Evolutionary conservation across 2,113 vertebrate genomes (phyloP).

Genomic region (Tragulus kanchil): DNA sequence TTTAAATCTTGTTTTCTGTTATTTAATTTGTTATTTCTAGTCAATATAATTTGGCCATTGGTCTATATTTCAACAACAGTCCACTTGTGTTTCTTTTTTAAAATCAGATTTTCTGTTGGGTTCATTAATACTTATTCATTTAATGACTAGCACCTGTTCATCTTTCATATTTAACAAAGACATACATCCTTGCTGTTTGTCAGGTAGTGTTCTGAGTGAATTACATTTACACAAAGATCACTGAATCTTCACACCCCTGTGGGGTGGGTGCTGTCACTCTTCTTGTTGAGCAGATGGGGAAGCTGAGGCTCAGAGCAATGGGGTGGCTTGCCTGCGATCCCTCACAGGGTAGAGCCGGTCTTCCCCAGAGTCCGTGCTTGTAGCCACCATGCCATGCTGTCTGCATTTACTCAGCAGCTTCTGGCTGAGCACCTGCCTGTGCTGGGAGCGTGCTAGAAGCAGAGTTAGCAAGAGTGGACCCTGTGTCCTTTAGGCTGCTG

Average conservation of each 20-base stretch:
- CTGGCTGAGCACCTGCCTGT: background rate
- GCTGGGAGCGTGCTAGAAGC: background rate
- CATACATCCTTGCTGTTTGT: background rate
- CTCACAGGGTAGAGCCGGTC: background rate
- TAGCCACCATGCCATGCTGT: background rate
- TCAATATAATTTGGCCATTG: conserved; percentile 19
- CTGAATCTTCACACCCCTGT: background rate
- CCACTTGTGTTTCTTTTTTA: background rate
- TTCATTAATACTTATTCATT: conserved; percentile 22
- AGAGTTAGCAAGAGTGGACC: background rate
- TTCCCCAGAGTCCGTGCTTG: background rate
- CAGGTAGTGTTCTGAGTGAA: background rate
- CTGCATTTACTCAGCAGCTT: background rate
- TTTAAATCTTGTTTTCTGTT: conserved; percentile 62
- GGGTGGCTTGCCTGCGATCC: background rate
- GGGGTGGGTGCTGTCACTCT: background rate
- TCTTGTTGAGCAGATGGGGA: background rate
- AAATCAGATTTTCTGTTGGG: conserved; percentile 40
- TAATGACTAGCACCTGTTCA: background rate
- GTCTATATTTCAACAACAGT: conserved; percentile 43
- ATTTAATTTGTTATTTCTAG: conserved; percentile 33
- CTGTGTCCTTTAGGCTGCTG: background rate
- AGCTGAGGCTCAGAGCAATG: background rate
- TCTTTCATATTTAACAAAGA: background rate
- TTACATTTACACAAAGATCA: background rate